Percentiles rank a stretch among this genome's conserved stretches.
phyloP scores from a whole-genome alignment of 2,797 vertebrate species.

The Pteronotus mesoamericanus region DNA sequence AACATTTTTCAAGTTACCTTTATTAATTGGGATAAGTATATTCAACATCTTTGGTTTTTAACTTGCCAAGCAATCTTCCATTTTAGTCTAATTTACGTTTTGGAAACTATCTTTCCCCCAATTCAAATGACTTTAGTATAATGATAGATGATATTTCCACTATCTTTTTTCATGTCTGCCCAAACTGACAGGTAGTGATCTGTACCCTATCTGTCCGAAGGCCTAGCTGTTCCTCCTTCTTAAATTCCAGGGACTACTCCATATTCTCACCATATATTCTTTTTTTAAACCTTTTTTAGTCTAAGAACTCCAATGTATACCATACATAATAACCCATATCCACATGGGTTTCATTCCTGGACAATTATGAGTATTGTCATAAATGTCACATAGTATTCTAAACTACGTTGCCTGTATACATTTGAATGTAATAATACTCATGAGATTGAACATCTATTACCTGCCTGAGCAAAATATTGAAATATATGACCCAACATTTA shows the following conservation, averaged over 20 bases:
- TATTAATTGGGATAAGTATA: not conserved
- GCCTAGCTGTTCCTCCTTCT: not conserved
- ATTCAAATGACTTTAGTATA: conserved; percentile 1
- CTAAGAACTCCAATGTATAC: not conserved
- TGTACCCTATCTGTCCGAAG: not conserved
- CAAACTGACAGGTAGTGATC: not conserved
- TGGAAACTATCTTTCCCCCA: not conserved
- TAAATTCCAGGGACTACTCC: not conserved
- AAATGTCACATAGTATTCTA: not conserved
- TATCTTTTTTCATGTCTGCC: not conserved
- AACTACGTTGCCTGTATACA: not conserved
- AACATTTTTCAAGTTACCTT: not conserved
- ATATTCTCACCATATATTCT: not conserved
- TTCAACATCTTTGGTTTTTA: not conserved
- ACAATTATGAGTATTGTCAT: not conserved
- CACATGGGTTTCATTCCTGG: not conserved
- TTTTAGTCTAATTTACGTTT: not conserved
- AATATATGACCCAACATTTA: not conserved
- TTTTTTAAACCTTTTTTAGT: not conserved
- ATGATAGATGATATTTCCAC: not conserved
- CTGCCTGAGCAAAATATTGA: not conserved
- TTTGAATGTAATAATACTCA: not conserved
- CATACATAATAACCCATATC: not conserved
- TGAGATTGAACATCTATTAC: not conserved
- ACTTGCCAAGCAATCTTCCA: not conserved